Base-by-base conservation (phyloP, 1,140 invertebrate species). In the Tetraneura akinire region DNA sequence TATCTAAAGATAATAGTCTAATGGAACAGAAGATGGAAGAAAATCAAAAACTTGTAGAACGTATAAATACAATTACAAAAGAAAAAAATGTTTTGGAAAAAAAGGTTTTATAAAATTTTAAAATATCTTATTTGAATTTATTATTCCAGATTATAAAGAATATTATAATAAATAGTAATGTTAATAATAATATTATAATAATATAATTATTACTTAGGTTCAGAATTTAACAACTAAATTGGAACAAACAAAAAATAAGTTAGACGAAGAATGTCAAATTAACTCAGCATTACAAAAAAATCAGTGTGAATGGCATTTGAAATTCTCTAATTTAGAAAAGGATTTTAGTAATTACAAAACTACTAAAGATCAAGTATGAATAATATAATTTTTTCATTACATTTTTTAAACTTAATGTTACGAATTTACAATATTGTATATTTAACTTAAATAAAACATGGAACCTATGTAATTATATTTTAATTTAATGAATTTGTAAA, bases 251-350 rank as follows among this genome's bases (percentile, higher is more conserved):
- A 88, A 91, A 82, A 84, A 84, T 13, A 91, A 95, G 82, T 85
- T 96, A 76, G 87, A 90, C 10, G 94, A 96, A 84, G 95, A 97
- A 85, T 89, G 89, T 80, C 90, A 92, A 84, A 84, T 95, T 84
- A 89, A 93, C 84, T 90, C 91, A 82, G 90, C 92, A 32, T 85
- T 97, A 81, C 88, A 90, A 80, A 86, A 89, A 74, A 95, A 95
- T 86, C 94, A 97, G 86, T 86, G 89, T 47, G 87, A 89, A 42
- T 96, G 93, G 91, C 91, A 94, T 84, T 85, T 88, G 18, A 89
- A 91, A 83, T 88, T 94, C 70, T 87, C 88, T 13, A 86, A 88
- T 53, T 83, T 94, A 10, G 91, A 94, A 83, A 87, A 88, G 74
- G 87, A 91, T 80, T 86, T 91, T 70, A 86, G 87, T 18, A 87